Evolutionary conservation across 1,140 invertebrate species (phyloP).

Genomic region (Macrostomum lignano): DNA sequence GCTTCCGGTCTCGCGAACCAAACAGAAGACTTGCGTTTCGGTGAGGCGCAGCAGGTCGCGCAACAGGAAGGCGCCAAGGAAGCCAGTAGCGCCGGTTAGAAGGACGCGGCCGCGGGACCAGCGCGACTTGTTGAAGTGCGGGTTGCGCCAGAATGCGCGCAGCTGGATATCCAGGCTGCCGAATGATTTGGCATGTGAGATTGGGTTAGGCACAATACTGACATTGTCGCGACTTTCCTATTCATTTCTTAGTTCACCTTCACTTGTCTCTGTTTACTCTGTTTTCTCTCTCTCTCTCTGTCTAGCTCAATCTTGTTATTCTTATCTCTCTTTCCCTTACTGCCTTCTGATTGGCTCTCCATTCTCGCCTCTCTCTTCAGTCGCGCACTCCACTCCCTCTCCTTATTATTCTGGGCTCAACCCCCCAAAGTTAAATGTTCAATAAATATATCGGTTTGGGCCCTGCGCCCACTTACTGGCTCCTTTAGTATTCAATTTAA

Average conservation of each 20-base stretch:
- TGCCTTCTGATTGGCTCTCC: too few species aligned
- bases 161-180: slow-evolving; percentile 29
- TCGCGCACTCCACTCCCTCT: too few species aligned
- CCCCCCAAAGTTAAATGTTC: too few species aligned
- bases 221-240: background rate
- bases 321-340: too few species aligned
- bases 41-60: slow-evolving; percentile 21
- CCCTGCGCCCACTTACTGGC: too few species aligned
- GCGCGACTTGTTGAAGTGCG: slow-evolving; percentile 12
- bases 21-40: slow-evolving; percentile 25
- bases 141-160: slow-evolving; percentile 29
- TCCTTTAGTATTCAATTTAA: too few species aligned
- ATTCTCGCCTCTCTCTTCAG: too few species aligned
- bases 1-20: slow-evolving; percentile 26
- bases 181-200: too few species aligned
- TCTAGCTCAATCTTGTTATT: too few species aligned
- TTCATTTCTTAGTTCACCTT: background rate
- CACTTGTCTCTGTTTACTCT: background rate
- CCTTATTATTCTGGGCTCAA: too few species aligned
- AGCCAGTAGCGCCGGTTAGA: slow-evolving; percentile 29
- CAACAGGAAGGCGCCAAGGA: slow-evolving; percentile 26
- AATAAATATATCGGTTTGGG: too few species aligned
- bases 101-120: slow-evolving; percentile 21
- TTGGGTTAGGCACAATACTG: slow-evolving; percentile 8
- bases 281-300: background rate